Evolutionary conservation across 2,888 invertebrate genomes (phyloP).

Genomic region (Drosophila cyrtoloma): DNA sequence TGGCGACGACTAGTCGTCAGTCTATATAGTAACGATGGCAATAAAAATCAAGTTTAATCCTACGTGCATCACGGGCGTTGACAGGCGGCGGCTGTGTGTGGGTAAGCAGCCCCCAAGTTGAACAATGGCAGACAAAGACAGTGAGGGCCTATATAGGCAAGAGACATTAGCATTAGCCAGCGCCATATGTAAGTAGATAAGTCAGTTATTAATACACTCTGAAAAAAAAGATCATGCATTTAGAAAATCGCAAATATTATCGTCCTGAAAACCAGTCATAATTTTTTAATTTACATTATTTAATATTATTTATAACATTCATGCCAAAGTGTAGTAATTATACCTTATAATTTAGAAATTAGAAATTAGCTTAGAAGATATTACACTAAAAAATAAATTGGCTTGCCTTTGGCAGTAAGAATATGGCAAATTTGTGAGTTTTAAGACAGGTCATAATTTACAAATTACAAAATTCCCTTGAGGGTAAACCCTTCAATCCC

Average conservation of each 20-base stretch:
- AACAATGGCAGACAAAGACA: conserved; percentile 64
- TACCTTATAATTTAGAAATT: not conserved
- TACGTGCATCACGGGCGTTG: conserved; percentile 77
- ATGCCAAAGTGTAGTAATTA: not conserved
- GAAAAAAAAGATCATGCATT: not conserved
- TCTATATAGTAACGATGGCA: conserved; percentile 72
- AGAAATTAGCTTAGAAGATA: not conserved
- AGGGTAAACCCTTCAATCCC: not conserved
- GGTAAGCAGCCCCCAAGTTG: conserved; percentile 47
- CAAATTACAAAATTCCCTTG: not conserved
- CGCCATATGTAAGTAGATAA: conserved; percentile 49
- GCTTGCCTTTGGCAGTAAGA: not conserved
- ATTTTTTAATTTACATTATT: not conserved
- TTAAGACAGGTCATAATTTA: not conserved
- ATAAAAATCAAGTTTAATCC: conserved; percentile 81
- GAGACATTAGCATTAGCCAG: conserved; percentile 66
- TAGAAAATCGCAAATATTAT: not conserved
- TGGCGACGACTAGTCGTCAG: conserved; percentile 50
- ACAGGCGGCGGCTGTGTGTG: conserved; percentile 66
- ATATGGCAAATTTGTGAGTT: not conserved
- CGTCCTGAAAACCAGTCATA: not conserved
- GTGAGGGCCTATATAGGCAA: conserved; percentile 17
- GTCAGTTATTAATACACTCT: conserved; percentile 26
- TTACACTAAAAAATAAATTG: not conserved
- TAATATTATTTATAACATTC: not conserved